A percentile compares a stretch with the other conserved stretches of the same genome.
phyloP scores from a whole-genome alignment of 35 echinoderm and acorn worm genomes.

The Diadema setosum region DNA sequence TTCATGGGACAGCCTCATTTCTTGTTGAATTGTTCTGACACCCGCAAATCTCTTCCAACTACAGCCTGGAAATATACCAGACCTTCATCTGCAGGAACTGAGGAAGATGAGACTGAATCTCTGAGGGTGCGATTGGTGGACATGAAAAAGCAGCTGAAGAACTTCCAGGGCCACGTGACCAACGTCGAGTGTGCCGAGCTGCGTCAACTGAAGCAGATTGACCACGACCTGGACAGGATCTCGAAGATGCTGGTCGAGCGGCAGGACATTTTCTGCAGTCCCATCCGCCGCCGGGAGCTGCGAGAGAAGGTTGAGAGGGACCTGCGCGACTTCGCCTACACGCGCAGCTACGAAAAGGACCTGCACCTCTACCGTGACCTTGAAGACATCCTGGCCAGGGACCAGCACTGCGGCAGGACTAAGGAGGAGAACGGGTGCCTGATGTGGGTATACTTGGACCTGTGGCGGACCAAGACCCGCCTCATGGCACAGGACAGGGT shows the following conservation, averaged over 20 bases:
- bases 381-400: slow-evolving; percentile 53
- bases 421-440: slow-evolving; percentile 52
- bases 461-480: slow-evolving; percentile 54
- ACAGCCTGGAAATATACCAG: too few species aligned
- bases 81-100: too few species aligned
- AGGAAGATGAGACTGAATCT: not conserved
- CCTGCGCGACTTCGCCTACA: slow-evolving; percentile 35
- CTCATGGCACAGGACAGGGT: slow-evolving; percentile 43
- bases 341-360: slow-evolving; percentile 65
- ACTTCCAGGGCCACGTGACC: not conserved
- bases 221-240: slow-evolving; percentile 52
- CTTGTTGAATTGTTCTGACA: too few species aligned
- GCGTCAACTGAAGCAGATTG: not conserved
- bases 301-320: slow-evolving; percentile 41
- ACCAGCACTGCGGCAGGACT: slow-evolving; percentile 12
- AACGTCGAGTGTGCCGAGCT: not conserved
- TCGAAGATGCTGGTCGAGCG: slow-evolving; percentile 35
- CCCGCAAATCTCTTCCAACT: too few species aligned
- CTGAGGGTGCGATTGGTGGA: not conserved
- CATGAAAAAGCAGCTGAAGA: not conserved
- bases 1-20: too few species aligned
- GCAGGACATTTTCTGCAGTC: slow-evolving; percentile 76
- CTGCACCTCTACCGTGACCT: slow-evolving; percentile 43
- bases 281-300: not conserved
- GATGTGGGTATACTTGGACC: slow-evolving; percentile 82